Percentiles rank a stretch among this genome's conserved stretches.
These are phyloP conservation scores for Proterorhinus semilunaris DNA, from an alignment of 2,113 vertebrate species.

Conservation along the genomic window DNA sequence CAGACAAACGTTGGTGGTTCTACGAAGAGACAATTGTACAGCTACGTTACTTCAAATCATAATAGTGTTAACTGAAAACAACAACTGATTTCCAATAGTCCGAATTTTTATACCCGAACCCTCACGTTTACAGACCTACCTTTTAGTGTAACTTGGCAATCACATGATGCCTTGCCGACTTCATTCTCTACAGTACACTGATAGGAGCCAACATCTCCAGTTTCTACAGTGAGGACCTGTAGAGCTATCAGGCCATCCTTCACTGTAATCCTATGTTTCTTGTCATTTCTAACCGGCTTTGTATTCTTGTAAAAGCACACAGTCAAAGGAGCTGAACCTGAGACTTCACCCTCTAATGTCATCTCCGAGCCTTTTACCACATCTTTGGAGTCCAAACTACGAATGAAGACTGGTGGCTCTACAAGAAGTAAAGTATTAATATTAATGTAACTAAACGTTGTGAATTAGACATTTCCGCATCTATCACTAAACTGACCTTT, in stretches of 20 bases:
- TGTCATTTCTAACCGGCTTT: constrained; percentile 86
- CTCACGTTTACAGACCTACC: constrained; percentile 80
- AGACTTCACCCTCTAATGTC: constrained; percentile 84
- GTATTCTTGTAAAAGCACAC: constrained; percentile 90
- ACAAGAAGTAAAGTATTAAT: constrained; percentile 40
- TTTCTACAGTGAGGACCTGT: constrained; percentile 87
- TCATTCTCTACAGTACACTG: constrained; percentile 90
- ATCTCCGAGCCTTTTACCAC: constrained; percentile 92
- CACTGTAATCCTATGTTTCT: constrained; percentile 85
- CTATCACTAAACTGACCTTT: constrained; percentile 84
- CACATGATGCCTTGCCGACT: constrained; percentile 86
- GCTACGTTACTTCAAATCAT: too few species aligned
- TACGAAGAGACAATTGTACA: constrained; percentile 64
- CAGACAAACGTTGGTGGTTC: constrained; percentile 90
- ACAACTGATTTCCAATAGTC: background rate
- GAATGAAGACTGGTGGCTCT: constrained; percentile 91
- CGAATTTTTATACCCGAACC: background rate
- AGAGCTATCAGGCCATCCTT: constrained; percentile 85
- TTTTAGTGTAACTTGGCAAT: constrained; percentile 86
- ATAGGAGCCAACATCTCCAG: constrained; percentile 86
- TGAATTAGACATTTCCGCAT: background rate
- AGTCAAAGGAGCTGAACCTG: constrained; percentile 89
- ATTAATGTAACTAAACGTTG: background rate
- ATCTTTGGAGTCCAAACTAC: constrained; percentile 87
- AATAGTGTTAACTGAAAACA: background rate